phyloP scores from a whole-genome alignment of 1,140 invertebrate species.

The Leptonema lineaticorne region DNA sequence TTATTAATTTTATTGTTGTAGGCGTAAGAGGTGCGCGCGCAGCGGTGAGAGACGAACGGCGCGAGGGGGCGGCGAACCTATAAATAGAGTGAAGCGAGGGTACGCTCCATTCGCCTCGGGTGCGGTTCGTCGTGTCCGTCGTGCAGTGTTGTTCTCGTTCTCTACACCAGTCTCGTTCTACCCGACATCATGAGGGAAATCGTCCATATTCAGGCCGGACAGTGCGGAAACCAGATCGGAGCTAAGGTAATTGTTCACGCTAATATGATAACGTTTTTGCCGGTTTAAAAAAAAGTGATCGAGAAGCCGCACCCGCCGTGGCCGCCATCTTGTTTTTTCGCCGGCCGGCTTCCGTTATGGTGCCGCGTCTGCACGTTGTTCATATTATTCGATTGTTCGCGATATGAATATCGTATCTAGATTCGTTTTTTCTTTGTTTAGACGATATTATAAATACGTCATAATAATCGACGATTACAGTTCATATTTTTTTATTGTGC shows the following conservation, averaged over 20 bases:
- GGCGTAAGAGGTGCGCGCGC: background rate
- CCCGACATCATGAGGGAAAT: slow-evolving; percentile 70
- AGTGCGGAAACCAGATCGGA: slow-evolving; percentile 77
- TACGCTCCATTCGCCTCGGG: slow-evolving; percentile 21
- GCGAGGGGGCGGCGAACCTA: slow-evolving; percentile 4
- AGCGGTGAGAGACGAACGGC: background rate
- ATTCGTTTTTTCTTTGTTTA: too few species aligned
- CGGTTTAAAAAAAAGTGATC: background rate
- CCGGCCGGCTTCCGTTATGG: background rate
- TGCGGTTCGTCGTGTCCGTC: slow-evolving; percentile 10
- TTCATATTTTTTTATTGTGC: too few species aligned
- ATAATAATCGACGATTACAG: too few species aligned
- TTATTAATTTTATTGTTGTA: too few species aligned
- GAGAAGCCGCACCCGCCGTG: background rate
- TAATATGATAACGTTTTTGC: background rate
- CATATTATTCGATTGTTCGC: background rate
- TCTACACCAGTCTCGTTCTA: background rate
- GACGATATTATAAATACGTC: too few species aligned
- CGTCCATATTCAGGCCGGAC: slow-evolving; percentile 74
- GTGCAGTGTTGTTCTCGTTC: slow-evolving; percentile 4
- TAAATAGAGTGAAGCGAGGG: slow-evolving; percentile 9
- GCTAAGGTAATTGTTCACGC: slow-evolving; percentile 60
- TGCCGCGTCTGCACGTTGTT: background rate
- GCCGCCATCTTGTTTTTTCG: background rate
- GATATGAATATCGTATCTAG: background rate